These are phyloP conservation scores for Motacilla tschutschensis DNA, from an alignment of 2,113 vertebrate genomes.

Conservation along the genomic window DNA sequence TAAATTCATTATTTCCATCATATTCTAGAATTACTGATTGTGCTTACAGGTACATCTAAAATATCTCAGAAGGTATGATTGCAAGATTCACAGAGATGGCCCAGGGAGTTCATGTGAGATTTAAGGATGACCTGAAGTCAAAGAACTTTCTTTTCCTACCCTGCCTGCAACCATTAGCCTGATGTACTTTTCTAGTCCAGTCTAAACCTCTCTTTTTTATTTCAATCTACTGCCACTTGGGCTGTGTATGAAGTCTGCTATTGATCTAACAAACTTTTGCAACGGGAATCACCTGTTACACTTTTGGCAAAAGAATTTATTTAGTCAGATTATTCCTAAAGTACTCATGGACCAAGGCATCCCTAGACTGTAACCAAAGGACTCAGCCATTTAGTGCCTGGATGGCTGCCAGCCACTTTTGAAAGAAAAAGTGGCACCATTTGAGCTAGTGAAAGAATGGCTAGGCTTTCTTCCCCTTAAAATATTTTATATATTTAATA, in stretches of 20 bases:
- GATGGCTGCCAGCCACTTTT: background rate
- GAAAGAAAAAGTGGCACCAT: background rate
- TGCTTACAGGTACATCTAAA: background rate
- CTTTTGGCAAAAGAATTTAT: background rate
- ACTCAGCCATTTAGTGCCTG: background rate
- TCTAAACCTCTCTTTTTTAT: background rate
- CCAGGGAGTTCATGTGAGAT: background rate
- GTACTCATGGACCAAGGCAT: background rate
- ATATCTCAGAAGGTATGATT: background rate
- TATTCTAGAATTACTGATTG: background rate
- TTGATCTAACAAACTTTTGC: background rate
- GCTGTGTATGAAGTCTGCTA: background rate
- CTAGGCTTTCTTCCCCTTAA: background rate
- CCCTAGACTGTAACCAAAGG: background rate
- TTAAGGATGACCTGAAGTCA: background rate
- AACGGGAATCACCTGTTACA: fast-evolving
- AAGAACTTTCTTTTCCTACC: background rate
- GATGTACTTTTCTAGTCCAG: background rate
- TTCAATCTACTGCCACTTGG: background rate
- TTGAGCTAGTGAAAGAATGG: background rate
- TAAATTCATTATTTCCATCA: background rate
- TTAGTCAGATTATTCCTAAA: background rate
- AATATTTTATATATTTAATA: background rate
- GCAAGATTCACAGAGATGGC: background rate
- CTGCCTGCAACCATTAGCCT: background rate